Percentiles rank a stretch among this genome's conserved stretches.
Evolutionary conservation across 2,113 vertebrate genomes (phyloP).

Genomic region (Melanotaenia duboulayi): DNA sequence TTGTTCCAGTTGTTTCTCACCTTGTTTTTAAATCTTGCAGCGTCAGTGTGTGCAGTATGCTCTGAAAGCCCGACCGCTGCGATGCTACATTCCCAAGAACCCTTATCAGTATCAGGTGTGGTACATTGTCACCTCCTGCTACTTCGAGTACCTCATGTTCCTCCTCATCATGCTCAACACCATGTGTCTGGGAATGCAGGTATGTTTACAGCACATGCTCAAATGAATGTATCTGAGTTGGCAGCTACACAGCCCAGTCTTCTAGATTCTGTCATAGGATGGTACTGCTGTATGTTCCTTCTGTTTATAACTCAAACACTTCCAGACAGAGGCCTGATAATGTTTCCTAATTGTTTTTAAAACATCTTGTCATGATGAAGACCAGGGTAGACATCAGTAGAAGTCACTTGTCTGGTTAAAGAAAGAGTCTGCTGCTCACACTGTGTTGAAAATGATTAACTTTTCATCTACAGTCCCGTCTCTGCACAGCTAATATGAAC

Average conservation of each 20-base stretch:
- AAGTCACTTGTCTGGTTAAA: too few relatives aligned
- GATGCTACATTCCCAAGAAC: conserved; percentile 95
- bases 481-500: background rate
- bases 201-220: conserved; percentile 50
- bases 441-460: too few relatives aligned
- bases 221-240: background rate
- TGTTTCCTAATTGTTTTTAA: background rate
- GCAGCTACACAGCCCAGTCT: background rate
- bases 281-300: background rate
- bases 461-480: background rate
- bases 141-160: conserved; percentile 98
- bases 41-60: conserved; percentile 96
- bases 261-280: background rate
- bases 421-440: too few relatives aligned
- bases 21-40: conserved; percentile 69
- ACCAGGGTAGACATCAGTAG: too few relatives aligned
- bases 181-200: conserved; percentile 96
- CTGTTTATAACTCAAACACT: background rate
- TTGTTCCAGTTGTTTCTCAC: too few relatives aligned
- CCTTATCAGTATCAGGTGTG: conserved; percentile 93
- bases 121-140: conserved; percentile 95
- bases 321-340: background rate
- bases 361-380: too few relatives aligned
- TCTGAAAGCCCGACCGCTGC: conserved; percentile 90
- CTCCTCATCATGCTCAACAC: conserved; percentile 94